Evolutionary conservation across 2,113 vertebrate species (phyloP), one percentile per base, ranked within the genome.

Genomic region (Pterophyllum scalare): DNA sequence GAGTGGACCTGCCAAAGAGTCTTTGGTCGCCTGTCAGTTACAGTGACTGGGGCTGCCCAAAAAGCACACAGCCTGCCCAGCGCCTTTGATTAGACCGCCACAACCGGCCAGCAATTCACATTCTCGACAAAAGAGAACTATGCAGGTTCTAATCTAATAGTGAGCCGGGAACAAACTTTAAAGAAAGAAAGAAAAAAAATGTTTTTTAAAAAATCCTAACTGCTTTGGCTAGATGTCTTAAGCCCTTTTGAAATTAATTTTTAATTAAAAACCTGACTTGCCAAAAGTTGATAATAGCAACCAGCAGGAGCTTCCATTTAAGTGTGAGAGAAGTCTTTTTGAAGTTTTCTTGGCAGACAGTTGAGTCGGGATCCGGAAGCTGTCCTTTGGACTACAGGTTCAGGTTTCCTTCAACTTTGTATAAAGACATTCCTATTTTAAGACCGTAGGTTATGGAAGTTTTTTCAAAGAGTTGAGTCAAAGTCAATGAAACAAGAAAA

Each of bases 11-110:
- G 92, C 89, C 91, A 92, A 89, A 78, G 77, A 87, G 61, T 82
- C 88, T 93, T 90, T 91, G 88, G 90, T 91, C 58, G 43, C 70
- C 84, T 91, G 91, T 94, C 92, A 94, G 62, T 86, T 89, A 82
- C 83, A 85, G 88, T 65, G 56, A 74, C 88, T 76, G 67, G 80
- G 31, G 81, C 74, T 61, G 75, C 65, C 82, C 80, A 80, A 85
- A 70, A 78, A 60, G n/a, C 58, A 79, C 52, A 59, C 31, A 62
- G 76, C 62, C 57, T 75, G 77, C 72, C 80, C 62, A 35, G 9
- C 9, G 31, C 89, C 76, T 85, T 90, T 85, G 80, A 93, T 87
- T 79, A 52, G 46, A 77, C 70, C 75, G 40, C 64, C 20, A 17
- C 70, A 72, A 88, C 67, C 70, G 17, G 82, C 76, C 80, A 82